Evolutionary conservation across 2,797 vertebrate genomes (phyloP).

Genomic region (Psittacula echo): DNA sequence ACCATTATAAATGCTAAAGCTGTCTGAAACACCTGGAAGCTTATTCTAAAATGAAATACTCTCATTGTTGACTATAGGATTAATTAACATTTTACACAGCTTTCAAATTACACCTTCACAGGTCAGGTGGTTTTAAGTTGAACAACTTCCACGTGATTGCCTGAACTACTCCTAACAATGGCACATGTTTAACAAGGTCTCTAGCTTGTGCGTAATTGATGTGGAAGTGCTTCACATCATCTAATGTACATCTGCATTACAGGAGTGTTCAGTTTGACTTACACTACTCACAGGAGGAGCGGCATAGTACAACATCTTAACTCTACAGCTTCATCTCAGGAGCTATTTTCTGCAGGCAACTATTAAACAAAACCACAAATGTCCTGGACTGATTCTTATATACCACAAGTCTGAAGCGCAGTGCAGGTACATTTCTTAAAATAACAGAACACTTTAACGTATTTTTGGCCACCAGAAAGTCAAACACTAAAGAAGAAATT

Average conservation of each 20-base stretch:
- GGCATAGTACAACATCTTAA: not conserved
- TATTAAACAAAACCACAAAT: not conserved
- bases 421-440: not conserved
- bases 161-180: not conserved
- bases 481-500: not conserved
- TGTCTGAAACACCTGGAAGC: not conserved
- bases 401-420: not conserved
- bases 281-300: not conserved
- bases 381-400: not conserved
- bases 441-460: not conserved
- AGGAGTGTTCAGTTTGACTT: not conserved
- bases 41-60: not conserved
- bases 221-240: not conserved
- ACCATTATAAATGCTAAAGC: not conserved
- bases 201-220: not conserved
- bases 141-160: not conserved
- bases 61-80: not conserved
- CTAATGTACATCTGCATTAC: fast-evolving
- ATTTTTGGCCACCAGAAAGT: not conserved
- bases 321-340: not conserved
- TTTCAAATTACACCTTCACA: not conserved
- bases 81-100: not conserved
- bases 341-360: not conserved
- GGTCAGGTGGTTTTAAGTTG: not conserved
- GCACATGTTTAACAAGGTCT: not conserved